Base-by-base conservation (phyloP, 2,888 invertebrate species). In the Lomographa bimaculata region DNA sequence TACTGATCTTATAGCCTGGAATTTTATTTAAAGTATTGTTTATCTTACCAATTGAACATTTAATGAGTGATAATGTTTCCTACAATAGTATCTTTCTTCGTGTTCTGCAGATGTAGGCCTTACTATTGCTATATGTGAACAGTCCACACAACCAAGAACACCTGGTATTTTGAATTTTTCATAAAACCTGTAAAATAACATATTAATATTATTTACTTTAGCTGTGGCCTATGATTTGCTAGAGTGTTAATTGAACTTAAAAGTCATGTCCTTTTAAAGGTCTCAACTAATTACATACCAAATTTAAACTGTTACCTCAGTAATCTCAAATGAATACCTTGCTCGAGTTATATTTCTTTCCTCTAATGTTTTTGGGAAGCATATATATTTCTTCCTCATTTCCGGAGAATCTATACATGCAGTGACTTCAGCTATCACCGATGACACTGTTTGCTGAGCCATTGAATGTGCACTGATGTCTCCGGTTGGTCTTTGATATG, bases 401-500 rank as follows among this genome's bases (percentile, higher is more conserved):
- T 24, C 11, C 1, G 24, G n/a, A 4, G 24, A 11, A 24, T 24
- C 12, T 2, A 24, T 11, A n/a, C 6, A n/a, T 4, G 24, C 24
- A n/a, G 24, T 24, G 10, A 24, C 24, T n/a, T 24, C 11, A 11
- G 12, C n/a, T 11, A 24, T 11, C 5, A 11, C 12, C 1, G 24
- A 10, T 11, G 24, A 24, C 1, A 24, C 24, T n/a, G 24, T 24
- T 7, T 24, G 12, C n/a, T 11, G 24, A n/a, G 24, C 24, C 12
- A 11, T 24, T 5, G 23, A 23, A 10, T 23, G 23, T 1, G 10
- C 23, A n/a, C 24, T 11, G 1, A 24, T 24, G 12, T 24, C 24
- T n/a, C 24, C 24, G 1, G 9, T 24, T 1, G 26, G 25, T 26
- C 34, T 23, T 35, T 44, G 35, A 11, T 39, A 39, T 8, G 44